phyloP scores from a whole-genome alignment of 2,888 invertebrate species.

The Leptinotarsa rubiginosa region DNA sequence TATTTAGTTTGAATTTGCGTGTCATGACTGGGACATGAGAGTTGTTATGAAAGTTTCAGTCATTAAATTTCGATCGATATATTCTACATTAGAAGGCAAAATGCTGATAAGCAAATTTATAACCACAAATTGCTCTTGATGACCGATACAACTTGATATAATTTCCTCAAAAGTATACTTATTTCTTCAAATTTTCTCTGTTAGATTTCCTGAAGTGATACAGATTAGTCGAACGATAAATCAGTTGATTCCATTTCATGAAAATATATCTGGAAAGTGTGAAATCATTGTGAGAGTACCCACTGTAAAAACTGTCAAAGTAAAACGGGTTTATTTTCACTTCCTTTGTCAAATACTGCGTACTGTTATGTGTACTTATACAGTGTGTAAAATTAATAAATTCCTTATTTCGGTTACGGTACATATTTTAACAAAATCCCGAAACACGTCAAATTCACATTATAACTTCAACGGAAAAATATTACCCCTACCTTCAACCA shows the following conservation, averaged over 20 bases:
- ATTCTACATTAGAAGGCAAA: constrained; percentile 39
- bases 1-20: neutral
- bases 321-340: no score
- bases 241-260: neutral
- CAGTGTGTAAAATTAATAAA: no score
- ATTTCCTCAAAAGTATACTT: constrained; percentile 33
- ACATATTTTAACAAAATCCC: no score
- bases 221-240: constrained; percentile 20
- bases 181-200: constrained; percentile 27
- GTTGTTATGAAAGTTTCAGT: constrained; percentile 25
- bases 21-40: constrained; percentile 22
- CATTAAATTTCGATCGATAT: constrained; percentile 36
- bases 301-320: no score
- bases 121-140: constrained; percentile 39
- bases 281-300: neutral
- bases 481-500: no score
- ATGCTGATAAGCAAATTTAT: constrained; percentile 40
- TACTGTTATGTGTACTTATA: no score
- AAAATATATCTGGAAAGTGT: neutral
- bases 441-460: no score
- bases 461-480: no score
- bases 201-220: constrained; percentile 30
- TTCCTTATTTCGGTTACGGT: no score
- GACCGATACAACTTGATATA: constrained; percentile 35
- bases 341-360: no score